These are phyloP conservation scores for Eolophus roseicapilla DNA, from an alignment of 2,113 vertebrate genomes.

Conservation along the genomic window DNA sequence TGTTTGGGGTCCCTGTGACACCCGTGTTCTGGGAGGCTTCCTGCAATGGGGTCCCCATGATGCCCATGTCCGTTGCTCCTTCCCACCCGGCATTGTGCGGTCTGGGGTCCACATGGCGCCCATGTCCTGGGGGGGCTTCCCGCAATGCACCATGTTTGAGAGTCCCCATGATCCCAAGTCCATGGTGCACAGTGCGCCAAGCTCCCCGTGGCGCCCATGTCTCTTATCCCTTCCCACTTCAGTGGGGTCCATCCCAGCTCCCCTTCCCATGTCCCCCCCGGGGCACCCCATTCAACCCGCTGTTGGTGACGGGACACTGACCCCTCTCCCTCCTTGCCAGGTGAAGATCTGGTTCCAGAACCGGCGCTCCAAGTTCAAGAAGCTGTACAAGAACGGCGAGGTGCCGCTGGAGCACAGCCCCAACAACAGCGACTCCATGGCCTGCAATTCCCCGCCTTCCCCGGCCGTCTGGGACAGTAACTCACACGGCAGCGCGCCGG, in stretches of 20 bases:
- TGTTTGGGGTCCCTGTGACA: too few species aligned
- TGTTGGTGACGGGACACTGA: not conserved
- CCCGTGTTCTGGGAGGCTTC: not conserved
- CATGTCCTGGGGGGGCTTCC: too few species aligned
- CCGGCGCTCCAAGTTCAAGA: conserved; percentile 98
- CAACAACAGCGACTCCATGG: conserved; percentile 98
- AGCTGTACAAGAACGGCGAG: conserved; percentile 97
- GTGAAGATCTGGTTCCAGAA: conserved; percentile 99
- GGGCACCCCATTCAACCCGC: fast-evolving
- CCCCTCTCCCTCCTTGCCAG: conserved; percentile 59
- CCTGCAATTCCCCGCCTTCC: conserved; percentile 93
- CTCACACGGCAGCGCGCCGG: conserved; percentile 80
- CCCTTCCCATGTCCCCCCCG: fast-evolving
- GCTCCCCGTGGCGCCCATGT: fast-evolving
- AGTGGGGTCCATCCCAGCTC: fast-evolving
- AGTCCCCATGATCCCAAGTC: fast-evolving
- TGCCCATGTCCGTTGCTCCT: not conserved
- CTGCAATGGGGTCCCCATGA: not conserved
- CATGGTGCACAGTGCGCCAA: fast-evolving
- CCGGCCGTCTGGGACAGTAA: conserved; percentile 91
- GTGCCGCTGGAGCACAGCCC: conserved; percentile 95
- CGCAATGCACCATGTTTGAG: fast-evolving
- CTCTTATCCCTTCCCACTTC: fast-evolving
- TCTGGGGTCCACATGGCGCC: fast-evolving
- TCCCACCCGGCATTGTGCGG: not conserved